Evolutionary conservation across 1,140 invertebrate genomes (phyloP).

Genomic region (Drosophila bocki): DNA sequence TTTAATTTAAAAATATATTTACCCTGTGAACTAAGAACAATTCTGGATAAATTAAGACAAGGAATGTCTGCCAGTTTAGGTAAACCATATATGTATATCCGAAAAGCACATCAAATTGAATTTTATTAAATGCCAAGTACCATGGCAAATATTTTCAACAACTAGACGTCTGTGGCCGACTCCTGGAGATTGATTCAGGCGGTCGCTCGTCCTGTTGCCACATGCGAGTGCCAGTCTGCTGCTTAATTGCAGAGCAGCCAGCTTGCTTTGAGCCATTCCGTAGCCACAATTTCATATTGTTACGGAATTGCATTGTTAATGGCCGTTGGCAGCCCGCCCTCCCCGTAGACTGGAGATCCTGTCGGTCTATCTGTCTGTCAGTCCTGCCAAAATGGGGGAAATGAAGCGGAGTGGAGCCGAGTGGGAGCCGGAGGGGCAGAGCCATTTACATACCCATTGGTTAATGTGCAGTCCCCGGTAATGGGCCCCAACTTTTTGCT

Average conservation of each 20-base stretch:
- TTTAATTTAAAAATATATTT: neutral
- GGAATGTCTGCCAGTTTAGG: neutral
- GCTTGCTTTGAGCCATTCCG: slow-evolving; percentile 44
- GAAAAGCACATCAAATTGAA: slow-evolving; percentile 17
- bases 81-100: neutral
- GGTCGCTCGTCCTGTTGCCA: slow-evolving; percentile 15
- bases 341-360: slow-evolving; percentile 15
- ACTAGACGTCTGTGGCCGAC: slow-evolving; percentile 19
- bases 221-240: slow-evolving; percentile 32
- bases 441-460: slow-evolving; percentile 65
- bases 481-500: slow-evolving; percentile 62
- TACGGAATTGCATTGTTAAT: slow-evolving; percentile 71
- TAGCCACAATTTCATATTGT: slow-evolving; percentile 64
- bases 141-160: slow-evolving; percentile 29
- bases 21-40: neutral
- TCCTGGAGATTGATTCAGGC: slow-evolving; percentile 63
- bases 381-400: slow-evolving; percentile 50
- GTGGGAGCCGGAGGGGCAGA: neutral
- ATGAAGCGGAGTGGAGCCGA: neutral
- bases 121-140: slow-evolving; percentile 12
- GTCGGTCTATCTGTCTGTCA: slow-evolving; percentile 25
- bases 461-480: slow-evolving; percentile 63
- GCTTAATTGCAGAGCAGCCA: slow-evolving; percentile 66
- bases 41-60: neutral
- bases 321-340: slow-evolving; percentile 39